Evolutionary conservation across 1,140 invertebrate genomes (phyloP), one percentile per base, ranked within the genome.

Genomic region (Tenebrio molitor): DNA sequence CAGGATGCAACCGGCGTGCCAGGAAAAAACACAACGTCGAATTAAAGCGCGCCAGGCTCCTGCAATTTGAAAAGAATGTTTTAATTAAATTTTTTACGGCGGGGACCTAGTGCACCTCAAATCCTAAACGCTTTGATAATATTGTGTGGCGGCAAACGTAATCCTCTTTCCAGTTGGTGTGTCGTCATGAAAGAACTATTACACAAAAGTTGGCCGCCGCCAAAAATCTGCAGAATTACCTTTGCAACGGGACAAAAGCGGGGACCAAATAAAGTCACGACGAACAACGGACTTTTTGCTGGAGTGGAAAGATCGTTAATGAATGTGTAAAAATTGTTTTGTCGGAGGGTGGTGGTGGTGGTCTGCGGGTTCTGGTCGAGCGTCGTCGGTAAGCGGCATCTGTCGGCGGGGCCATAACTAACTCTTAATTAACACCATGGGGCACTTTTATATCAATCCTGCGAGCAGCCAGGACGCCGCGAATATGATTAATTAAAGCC

Each of bases 361-460:
- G n/a, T n/a, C n/a, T n/a, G n/a, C n/a, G n/a, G n/a, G n/a, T n/a
- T n/a, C n/a, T n/a, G n/a, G n/a, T n/a, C n/a, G n/a, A n/a, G n/a
- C n/a, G n/a, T n/a, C n/a, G n/a, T n/a, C n/a, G n/a, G n/a, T 29
- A 29, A 29, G 68, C 68, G 68, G 46, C 68, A 70, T 70, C 68
- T 70, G 68, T 70, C 36, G 34, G 8, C 68, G 68, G 44, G 41
- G 36, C 68, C 68, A 62, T 70, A 72, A 72, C 58, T 72, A 72
- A 73, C 65, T 36, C 72, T 74, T 74, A 74, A 74, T 74, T 74
- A 74, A 74, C 72, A 69, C 66, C 62, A 36, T 64, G 67, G 72
- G 72, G 72, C 46, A 69, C 69, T 70, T 74, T 70, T 74, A 67
- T 72, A 67, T 67, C 44, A 67, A 70, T 69, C 23, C 41, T 21